Evolutionary conservation across 2,113 vertebrate species (phyloP).

Genomic region (Mesembrinibis cayennensis): DNA sequence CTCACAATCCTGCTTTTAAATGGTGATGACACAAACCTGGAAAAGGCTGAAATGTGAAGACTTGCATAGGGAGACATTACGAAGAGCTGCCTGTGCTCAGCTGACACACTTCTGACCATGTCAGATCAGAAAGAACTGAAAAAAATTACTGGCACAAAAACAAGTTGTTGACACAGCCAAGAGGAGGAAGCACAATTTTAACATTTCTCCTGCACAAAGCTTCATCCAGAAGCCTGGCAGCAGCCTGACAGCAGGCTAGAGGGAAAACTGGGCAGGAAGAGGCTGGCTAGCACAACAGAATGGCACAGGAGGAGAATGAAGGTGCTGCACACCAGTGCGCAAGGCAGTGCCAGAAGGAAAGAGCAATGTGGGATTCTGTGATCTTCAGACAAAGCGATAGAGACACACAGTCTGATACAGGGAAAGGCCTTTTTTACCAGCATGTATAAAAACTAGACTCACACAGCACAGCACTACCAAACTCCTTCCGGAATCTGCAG

Average conservation of each 20-base stretch:
- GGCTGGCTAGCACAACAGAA: neutral
- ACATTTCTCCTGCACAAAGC: neutral
- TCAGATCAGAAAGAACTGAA: neutral
- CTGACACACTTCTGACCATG: neutral
- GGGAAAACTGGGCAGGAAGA: neutral
- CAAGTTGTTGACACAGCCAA: neutral
- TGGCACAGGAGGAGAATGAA: neutral
- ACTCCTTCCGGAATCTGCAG: neutral
- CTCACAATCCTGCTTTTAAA: neutral
- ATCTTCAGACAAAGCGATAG: neutral
- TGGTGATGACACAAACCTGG: neutral
- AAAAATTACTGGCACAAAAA: neutral
- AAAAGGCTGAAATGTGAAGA: neutral
- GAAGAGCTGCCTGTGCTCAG: neutral
- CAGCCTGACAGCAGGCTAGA: neutral
- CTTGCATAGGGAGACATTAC: neutral
- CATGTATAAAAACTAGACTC: neutral
- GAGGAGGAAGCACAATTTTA: neutral
- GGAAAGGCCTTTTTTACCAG: neutral
- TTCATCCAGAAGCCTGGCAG: neutral
- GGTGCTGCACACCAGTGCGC: too few species aligned
- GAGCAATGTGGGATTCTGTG: neutral
- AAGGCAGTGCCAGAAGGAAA: neutral
- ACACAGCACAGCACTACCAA: neutral
- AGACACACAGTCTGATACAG: neutral